Base-by-base conservation (phyloP, 2,113 vertebrate genomes). In the Rhea americana region DNA sequence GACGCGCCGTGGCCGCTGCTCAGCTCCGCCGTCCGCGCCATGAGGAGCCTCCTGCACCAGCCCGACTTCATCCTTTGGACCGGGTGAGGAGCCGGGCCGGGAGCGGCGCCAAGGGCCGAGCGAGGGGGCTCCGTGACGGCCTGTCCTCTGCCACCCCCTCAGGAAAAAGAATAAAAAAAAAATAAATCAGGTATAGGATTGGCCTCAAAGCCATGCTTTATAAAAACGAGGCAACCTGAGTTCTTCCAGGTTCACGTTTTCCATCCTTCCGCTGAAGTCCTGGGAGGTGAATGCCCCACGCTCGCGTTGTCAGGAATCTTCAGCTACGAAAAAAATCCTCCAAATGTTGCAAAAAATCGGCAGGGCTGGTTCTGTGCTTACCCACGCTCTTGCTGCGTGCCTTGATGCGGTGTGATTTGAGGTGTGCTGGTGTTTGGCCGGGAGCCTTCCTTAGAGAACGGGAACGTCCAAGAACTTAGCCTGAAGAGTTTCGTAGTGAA, bases 31-130 rank as follows among this genome's bases (percentile, higher is more conserved):
- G 50, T 98, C 65, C 85, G 97, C 13, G 98, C 98, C 77, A 99
- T 99, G 99, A 98, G 95, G 93, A 51, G 21, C 20, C 98, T 98
- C 47, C 97, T 98, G 74, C 98, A 93, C 4, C 76, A 96, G 39
- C 99, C 98, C 3, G 98, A 99, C 96, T 99, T 99, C 96, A 98
- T 99, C 72, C 82, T 99, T 45, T 99, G 99, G 99, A 99, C 98
- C 4, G 99, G 99, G 99, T 99, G 97, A 37, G 56, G 56, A 17
- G 13, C 5, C 35, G 20, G 7, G 13, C 5, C 35, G 20, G 7
- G 16, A 47, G 45, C 45, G 45, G 16, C 45, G 45, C 45, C 45
- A 15, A 14, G 43, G 9, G 43, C 43, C 43, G 43, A 14, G 43
- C 43, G 45, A 47, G 45, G 45, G 17, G 45, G 45, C 45, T 47